Percentiles rank a stretch among this genome's conserved stretches.
Conservation (phyloP, 2,888 invertebrate species). For the Caenorhabditis imperialis region DNA sequence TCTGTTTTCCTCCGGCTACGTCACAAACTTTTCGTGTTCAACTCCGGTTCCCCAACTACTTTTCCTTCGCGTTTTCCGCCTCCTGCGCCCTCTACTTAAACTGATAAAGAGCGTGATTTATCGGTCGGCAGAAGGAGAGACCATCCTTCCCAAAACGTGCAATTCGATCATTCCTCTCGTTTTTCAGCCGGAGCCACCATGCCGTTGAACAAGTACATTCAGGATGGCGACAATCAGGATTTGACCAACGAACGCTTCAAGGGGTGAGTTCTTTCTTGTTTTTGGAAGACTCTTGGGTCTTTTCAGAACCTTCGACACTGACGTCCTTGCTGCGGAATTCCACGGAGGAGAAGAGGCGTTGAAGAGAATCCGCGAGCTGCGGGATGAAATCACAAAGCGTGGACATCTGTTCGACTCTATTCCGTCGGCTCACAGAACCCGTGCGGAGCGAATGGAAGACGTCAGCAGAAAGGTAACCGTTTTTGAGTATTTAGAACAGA, state of each 20-base stretch:
- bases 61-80: conserved; percentile 18
- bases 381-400: conserved; percentile 45
- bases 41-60: conserved; percentile 34
- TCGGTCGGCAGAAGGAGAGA: background rate
- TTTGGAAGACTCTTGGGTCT: no score
- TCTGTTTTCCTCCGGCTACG: no score
- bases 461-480: conserved; percentile 43
- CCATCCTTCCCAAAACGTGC: conserved; percentile 10
- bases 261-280: conserved; percentile 45
- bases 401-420: conserved; percentile 36
- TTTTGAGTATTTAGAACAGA: background rate
- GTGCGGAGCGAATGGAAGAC: conserved; percentile 49
- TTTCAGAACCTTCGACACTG: conserved; percentile 54
- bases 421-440: conserved; percentile 39
- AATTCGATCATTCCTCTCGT: background rate
- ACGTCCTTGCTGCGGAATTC: conserved; percentile 35
- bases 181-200: conserved; percentile 4
- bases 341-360: conserved; percentile 45
- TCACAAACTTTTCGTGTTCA: conserved; percentile 26
- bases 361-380: conserved; percentile 37
- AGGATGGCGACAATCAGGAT: conserved; percentile 66
- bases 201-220: conserved; percentile 61
- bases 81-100: conserved; percentile 31
- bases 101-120: conserved; percentile 52
- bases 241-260: conserved; percentile 65